phyloP scores from a whole-genome alignment of 2,888 invertebrate genomes.

The Oxycera nigricornis region DNA sequence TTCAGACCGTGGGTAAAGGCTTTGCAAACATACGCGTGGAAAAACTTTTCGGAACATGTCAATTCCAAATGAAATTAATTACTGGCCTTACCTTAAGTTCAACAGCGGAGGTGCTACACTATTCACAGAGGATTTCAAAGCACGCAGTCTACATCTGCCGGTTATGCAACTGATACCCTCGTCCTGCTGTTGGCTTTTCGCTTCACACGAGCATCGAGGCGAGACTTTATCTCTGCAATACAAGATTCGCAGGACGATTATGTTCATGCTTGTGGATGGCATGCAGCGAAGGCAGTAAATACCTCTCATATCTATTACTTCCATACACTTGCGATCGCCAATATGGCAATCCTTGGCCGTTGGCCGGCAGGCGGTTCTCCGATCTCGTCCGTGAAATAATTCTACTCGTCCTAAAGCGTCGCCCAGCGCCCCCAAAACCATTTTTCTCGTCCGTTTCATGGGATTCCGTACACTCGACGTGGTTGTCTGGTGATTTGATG shows the following conservation, averaged over 20 bases:
- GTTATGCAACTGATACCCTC: slow-evolving; percentile 74
- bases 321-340: slow-evolving; percentile 6
- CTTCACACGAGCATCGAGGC: not conserved
- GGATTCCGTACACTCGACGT: slow-evolving; percentile 43
- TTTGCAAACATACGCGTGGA: no score
- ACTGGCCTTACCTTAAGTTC: slow-evolving; percentile 63
- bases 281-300: not conserved
- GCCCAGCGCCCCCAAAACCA: not conserved
- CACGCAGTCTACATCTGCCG: slow-evolving; percentile 66
- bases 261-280: no score
- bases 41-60: not conserved
- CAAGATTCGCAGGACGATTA: no score
- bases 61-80: not conserved
- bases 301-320: slow-evolving; percentile 20
- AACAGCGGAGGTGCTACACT: slow-evolving; percentile 70
- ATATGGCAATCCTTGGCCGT: slow-evolving; percentile 23
- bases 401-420: not conserved
- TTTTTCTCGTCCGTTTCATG: slow-evolving; percentile 14
- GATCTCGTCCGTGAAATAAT: slow-evolving; percentile 6
- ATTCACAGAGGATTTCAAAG: slow-evolving; percentile 69
- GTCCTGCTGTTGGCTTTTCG: not conserved
- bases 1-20: no score
- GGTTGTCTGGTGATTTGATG: slow-evolving; percentile 59
- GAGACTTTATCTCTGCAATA: not conserved
- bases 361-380: not conserved